Conservation (phyloP, 2,888 invertebrate genomes). For the Drosophila melanosoma region DNA sequence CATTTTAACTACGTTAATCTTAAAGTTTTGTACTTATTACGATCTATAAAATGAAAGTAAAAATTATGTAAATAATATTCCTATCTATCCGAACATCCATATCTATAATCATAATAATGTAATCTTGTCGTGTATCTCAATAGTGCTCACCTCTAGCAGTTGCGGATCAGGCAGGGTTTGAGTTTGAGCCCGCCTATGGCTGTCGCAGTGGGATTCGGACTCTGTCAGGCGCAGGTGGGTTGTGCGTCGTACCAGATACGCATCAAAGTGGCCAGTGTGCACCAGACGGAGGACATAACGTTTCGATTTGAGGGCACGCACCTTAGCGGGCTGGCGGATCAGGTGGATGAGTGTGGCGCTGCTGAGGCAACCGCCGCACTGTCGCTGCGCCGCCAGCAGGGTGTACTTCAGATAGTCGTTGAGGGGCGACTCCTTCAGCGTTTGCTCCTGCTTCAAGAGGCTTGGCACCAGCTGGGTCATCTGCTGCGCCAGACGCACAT, state of each 20-base stretch:
- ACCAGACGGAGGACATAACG: conserved; percentile 90
- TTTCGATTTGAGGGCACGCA: conserved; percentile 85
- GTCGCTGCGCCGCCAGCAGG: conserved; percentile 91
- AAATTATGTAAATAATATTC: not conserved
- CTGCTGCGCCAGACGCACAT: conserved; percentile 86
- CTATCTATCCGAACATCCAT: not conserved
- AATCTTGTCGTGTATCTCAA: not conserved
- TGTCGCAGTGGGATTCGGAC: conserved; percentile 61
- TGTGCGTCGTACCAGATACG: conserved; percentile 90
- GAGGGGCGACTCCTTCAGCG: conserved; percentile 87
- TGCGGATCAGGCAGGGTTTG: conserved; percentile 88
- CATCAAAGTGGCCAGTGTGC: conserved; percentile 91
- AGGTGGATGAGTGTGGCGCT: conserved; percentile 86
- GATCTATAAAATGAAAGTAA: not conserved
- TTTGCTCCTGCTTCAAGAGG: conserved; percentile 92
- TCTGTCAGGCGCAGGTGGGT: conserved; percentile 88
- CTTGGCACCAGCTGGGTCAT: conserved; percentile 91
- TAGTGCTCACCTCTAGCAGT: conserved; percentile 87
- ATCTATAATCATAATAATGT: not conserved
- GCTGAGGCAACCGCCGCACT: conserved; percentile 86
- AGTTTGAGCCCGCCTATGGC: conserved; percentile 11
- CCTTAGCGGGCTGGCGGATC: conserved; percentile 85
- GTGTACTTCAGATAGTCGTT: conserved; percentile 94
- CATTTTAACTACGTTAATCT: not conserved
- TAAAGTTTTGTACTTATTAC: not conserved